A percentile compares a stretch with the other conserved stretches of the same genome.
Conservation (phyloP, 1,140 invertebrate species). For the Augochlora pura region DNA sequence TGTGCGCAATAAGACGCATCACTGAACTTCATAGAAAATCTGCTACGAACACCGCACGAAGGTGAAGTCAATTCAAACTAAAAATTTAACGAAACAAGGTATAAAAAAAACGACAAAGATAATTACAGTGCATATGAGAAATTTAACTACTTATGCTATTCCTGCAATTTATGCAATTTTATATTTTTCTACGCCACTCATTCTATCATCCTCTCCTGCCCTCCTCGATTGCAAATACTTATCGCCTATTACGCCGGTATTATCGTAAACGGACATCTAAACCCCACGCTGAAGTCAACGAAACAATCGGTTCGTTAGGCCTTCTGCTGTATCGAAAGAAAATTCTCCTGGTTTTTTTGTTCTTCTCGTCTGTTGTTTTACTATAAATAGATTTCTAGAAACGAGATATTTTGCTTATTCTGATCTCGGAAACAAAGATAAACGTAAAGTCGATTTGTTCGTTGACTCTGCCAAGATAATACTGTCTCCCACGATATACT, state of each 20-base stretch:
- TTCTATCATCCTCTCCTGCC: conserved; percentile 2
- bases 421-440: too few species aligned
- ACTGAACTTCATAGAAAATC: conserved; percentile 2
- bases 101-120: neutral
- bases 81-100: conserved; percentile 6
- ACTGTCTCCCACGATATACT: too few species aligned
- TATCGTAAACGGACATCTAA: neutral
- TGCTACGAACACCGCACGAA: neutral
- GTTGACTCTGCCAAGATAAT: too few species aligned
- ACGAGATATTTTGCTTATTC: too few species aligned
- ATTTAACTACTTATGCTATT: conserved; percentile 32
- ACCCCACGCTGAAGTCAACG: neutral
- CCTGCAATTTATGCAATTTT: conserved; percentile 56
- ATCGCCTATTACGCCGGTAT: neutral
- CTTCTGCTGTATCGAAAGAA: neutral
- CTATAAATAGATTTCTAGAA: too few species aligned
- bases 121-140: conserved; percentile 16
- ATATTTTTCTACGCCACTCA: conserved; percentile 58
- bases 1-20: neutral
- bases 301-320: neutral
- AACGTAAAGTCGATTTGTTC: too few species aligned
- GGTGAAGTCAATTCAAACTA: conserved; percentile 27
- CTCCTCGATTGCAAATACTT: neutral
- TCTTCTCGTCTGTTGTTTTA: neutral
- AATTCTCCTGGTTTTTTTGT: neutral